Evolutionary conservation across 2,888 invertebrate genomes (phyloP), one percentile per base, ranked within the genome.

Genomic region (Tinea trinotella): DNA sequence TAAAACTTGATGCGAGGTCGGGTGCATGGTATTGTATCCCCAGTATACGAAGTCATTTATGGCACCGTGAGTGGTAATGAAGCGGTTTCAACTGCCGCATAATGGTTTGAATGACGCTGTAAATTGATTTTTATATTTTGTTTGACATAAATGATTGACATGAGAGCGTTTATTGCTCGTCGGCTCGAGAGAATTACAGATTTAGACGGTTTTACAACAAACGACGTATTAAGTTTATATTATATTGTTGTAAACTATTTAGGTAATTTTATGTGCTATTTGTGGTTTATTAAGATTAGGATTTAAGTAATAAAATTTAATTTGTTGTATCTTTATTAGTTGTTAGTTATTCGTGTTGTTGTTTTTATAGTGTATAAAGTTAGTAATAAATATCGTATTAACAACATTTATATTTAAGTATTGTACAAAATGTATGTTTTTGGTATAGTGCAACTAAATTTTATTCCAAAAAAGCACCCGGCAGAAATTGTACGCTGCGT

Each of bases 91-190:
- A 67, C 67, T 65, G 64, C 71, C 73, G 62, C 79, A 81, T 79
- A 76, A 81, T 75, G 63, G 71, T 63, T 60, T 65, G 63, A 69
- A 73, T 74, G 70, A 66, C 60, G 67, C 63, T 68, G 72, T 78
- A 76, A 83, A 84, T 84, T 80, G 74, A 76, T 76, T 85, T 85
- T 85, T 81, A 85, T 83, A 79, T 71, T 85, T 85, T 85, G 86
- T 86, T 86, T 86, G 85, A 86, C 86, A 64, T 71, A 70, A 75
- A 74, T 83, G 83, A 86, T 85, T 84, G 85, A 86, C 83, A 76
- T 76, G 77, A 71, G 74, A 71, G 68, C 66, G 61, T 61, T 65
- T 60, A 62, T 62, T 61, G 63, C 58, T 60, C 58, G 54, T 59
- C 62, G 58, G 20, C 58, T 57, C 50, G 54, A 56, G 55, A 62